These are phyloP conservation scores for Clunio marinus DNA, from an alignment of 2,888 invertebrate genomes.

Conservation along the genomic window DNA sequence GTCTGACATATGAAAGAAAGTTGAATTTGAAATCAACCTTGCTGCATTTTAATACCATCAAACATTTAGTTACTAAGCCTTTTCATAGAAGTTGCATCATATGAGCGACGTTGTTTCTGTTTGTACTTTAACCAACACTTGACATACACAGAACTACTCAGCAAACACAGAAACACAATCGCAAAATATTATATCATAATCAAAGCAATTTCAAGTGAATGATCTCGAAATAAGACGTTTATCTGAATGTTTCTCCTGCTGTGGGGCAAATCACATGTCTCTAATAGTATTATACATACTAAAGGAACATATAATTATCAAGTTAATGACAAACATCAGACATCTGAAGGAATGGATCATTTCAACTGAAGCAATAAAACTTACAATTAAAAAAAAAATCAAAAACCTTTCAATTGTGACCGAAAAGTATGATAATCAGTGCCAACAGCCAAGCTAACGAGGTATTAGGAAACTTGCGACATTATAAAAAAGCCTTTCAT, in stretches of 20 bases:
- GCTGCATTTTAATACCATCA: not conserved
- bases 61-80: not conserved
- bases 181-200: not conserved
- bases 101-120: not conserved
- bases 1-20: not conserved
- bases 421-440: not conserved
- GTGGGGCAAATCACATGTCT: not conserved
- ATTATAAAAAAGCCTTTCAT: not conserved
- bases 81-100: not conserved
- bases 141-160: not conserved
- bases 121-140: not conserved
- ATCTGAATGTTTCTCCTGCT: no score
- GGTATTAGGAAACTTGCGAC: not conserved
- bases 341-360: not conserved
- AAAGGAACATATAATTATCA: slow-evolving; percentile 10
- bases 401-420: not conserved
- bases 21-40: not conserved
- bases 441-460: not conserved
- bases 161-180: not conserved
- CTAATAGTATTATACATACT: not conserved
- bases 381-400: not conserved
- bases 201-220: not conserved
- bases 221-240: no score
- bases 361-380: not conserved
- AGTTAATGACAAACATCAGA: not conserved